Evolutionary conservation across 2,888 invertebrate species (phyloP).

Genomic region (Drosophila neonasuta): DNA sequence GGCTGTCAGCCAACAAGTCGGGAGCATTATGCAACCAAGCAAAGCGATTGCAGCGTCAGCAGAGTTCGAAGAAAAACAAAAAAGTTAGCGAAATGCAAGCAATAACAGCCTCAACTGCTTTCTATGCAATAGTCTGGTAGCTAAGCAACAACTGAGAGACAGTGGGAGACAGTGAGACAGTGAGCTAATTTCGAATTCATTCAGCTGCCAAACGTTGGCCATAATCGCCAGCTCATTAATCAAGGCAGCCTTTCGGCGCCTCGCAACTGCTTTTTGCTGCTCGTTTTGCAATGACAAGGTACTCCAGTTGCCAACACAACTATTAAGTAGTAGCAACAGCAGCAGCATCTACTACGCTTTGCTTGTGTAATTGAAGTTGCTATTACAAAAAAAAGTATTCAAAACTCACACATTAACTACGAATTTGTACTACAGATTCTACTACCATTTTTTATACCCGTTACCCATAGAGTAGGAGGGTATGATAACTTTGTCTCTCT

Average conservation of each 20-base stretch:
- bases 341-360: slow-evolving; percentile 2
- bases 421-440: background rate
- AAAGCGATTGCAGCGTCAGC: slow-evolving; percentile 55
- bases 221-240: slow-evolving; percentile 50
- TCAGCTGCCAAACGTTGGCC: slow-evolving; percentile 68
- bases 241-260: slow-evolving; percentile 54
- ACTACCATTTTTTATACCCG: background rate
- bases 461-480: too few species aligned
- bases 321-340: background rate
- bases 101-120: slow-evolving; percentile 41
- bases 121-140: slow-evolving; percentile 48
- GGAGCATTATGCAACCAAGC: slow-evolving; percentile 63
- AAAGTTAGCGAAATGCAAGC: slow-evolving; percentile 39
- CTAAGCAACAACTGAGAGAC: slow-evolving; percentile 20
- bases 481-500: too few species aligned
- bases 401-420: background rate
- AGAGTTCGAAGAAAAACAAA: slow-evolving; percentile 30
- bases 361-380: background rate
- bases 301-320: background rate
- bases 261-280: slow-evolving; percentile 20
- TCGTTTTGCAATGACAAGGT: slow-evolving; percentile 67
- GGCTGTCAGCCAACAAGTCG: slow-evolving; percentile 68
- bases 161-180: slow-evolving; percentile 47
- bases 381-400: background rate
- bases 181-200: slow-evolving; percentile 74